Base-by-base conservation (phyloP, 2,113 vertebrate species). In the Mormyrus lacerda region DNA sequence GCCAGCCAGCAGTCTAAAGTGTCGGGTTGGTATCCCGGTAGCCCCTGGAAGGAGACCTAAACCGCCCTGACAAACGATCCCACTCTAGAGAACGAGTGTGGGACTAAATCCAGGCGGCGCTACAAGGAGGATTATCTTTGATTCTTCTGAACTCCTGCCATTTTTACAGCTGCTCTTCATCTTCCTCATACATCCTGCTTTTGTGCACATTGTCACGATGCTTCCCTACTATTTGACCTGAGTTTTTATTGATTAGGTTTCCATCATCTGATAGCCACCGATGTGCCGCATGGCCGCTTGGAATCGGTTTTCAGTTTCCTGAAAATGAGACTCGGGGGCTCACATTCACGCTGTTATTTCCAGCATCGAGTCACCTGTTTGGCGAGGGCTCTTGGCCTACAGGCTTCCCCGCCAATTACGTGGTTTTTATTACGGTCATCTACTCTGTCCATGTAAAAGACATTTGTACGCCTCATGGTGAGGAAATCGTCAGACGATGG, bases 1-100 rank as follows among this genome's bases (percentile, higher is more conserved):
- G 96, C 98, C 90, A 99, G 98, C 92, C 97, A 98, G 93, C 97
- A 97, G 51, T 99, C 98, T 31, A 98, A 97, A 96, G 94, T 98
- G 76, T 99, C 98, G 95, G 98, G 98, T 99, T 96, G 45, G 88
- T 42, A 86, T 8, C 19, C 2, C 5, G 27, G 51, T 39, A n/a
- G 55, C 55, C 45, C 21, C 27, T 83, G 88, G 31, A 50, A 9
- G 27, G 10, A 7, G 48, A 87, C 21, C 47, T 31, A 47, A 53
- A 27, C 45, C 48, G 6, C 24, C 5, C 48, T 86, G 85, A 47
- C 39, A 84, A 13, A 44, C n/a, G 47, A 53, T 35, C 27, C 3
- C 35, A 76, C 73, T 39, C 35, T 17, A 7, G 73, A 39, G 50
- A 19, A 53, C 0, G 31, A 31, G 47, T 3, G 7, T 53, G 15